Base-by-base conservation (phyloP, 2,797 vertebrate species). In the Myotis myotis region DNA sequence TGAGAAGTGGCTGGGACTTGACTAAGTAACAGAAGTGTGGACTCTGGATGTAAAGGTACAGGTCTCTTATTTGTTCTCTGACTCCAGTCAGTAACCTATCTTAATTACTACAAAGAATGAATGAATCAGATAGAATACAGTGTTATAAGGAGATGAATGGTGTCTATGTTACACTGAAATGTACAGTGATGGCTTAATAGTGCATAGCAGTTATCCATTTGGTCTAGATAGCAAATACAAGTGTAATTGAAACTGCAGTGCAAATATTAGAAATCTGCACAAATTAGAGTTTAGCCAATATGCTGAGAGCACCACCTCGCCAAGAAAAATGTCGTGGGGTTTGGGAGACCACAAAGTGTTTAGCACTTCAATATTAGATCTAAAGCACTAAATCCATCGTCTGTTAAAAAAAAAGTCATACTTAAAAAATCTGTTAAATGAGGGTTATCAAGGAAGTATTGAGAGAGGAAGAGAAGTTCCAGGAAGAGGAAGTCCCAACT, bases 221-320 rank as follows among this genome's bases (percentile, higher is more conserved):
- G 16, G 49, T 93, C 76, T 47, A 8, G 22, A 60, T 25, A 89
- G 55, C 15, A 93, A 78, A 89, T 70, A 41, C 22, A 87, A 84
- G 71, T 90, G 85, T 93, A 44, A 89, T 71, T 90, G 76, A 87
- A 90, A 88, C 19, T 91, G 23, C 9, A 57, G 17, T 78, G 30
- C 47, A 76, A 38, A 85, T 86, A 81, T 78, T 55, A 91, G 68
- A 91, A 72, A 72, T 78, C 23, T 89, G 12, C 44, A 78, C 70
- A 25, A 89, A 86, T 62, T 85, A 20, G 44, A 90, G 13, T 66
- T 93, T 49, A 86, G 38, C 60, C 79, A 81, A 0, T 66, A 88
- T 75, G 28, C 30, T 76, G 36, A 89, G 64, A 92, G 70, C 23
- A 87, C 0, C 28, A 64, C 11, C 28, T 76, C 41, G 16, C 28